Evolutionary conservation across 1,140 invertebrate genomes (phyloP), one percentile per base, ranked within the genome.

Genomic region (Neomicropteryx cornuta): DNA sequence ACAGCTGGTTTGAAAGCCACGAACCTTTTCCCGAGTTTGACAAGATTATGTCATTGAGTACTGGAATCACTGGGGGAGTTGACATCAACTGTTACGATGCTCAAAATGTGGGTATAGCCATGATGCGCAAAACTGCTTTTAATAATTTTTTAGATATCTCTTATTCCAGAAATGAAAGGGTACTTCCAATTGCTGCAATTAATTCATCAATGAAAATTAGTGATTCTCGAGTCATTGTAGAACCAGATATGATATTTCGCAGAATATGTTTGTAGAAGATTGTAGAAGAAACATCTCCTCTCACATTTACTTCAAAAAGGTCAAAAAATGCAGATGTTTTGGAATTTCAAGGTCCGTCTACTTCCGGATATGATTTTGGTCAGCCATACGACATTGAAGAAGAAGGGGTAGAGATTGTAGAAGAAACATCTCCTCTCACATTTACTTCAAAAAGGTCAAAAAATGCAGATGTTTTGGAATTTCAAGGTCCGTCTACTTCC

Each of bases 1-100:
- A 18, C 10, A 18, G 20, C n/a, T 36, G 8, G 33, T 36, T 36
- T 18, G 18, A 17, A 5, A 22, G 11, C 6, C 33, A 36, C 20
- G 11, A 20, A 8, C 33, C 33, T 5, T 36, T 36, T 36, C 33
- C 20, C 14, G 16, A 5, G 4, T 8, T 36, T 4, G 36, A 38
- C 27, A 35, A 6, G 5, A 38, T 38, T 16, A 27, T 38, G n/a
- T 38, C 23, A 14, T 10, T 38, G 10, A 27, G 28, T 11, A 33
- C 28, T n/a, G 27, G 36, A n/a, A 17, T 38, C 14, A 14, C 27
- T 13, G 36, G 27, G 10, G 36, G 17, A 28, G 11, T 5, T 6
- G 27, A 33, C 18, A 38, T 38, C 23, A 37, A 38, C 22, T 38
- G 36, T 35, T 19, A 36, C 11, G 22, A 38, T 6, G 36, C 36